Base-by-base conservation (phyloP, 2,888 invertebrate species). In the Holacanthella duospinosa region DNA sequence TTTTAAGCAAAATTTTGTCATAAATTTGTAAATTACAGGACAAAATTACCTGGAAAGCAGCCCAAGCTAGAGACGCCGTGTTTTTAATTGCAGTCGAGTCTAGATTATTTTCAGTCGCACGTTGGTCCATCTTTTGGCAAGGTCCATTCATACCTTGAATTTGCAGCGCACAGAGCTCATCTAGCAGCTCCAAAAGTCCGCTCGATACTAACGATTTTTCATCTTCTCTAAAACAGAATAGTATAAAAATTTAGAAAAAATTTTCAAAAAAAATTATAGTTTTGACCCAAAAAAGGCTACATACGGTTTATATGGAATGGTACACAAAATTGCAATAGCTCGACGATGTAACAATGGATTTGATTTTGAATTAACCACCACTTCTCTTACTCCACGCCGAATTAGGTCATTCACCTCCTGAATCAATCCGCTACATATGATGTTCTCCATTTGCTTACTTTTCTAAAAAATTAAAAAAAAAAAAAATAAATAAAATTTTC, bases 131-230 rank as follows among this genome's bases (percentile, higher is more conserved):
- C 6, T 21, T 53, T 16, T n/a, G 6, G 6, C 25, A 6, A n/a
- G 6, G 12, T 16, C 6, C n/a, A 21, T 53, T n/a, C n/a, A 53
- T 21, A 6, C 25, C 53, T 9, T 9, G 12, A 16, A 56, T 65
- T 43, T 66, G 64, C 29, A 55, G 62, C 21, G 67, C 65, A 67
- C 78, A 78, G 48, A 78, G 69, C 61, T 75, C 73, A 69, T 78
- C 77, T 44, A 77, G 69, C 21, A 78, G 69, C 62, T 76, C 76
- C 2, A 78, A 76, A 61, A 78, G 71, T 24, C 77, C 77, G 55
- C 76, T 77, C 6, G 76, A 69, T 43, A 78, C 77, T 60, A 78
- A 68, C 64, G 61, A 60, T 24, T 43, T 56, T 25, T 67, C 65
- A 21, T 67, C 67, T 1, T 60, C 59, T 57, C 63, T 36, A 36